Base-by-base conservation (phyloP, 2,888 invertebrate species). In the Ephialtes manifestator region DNA sequence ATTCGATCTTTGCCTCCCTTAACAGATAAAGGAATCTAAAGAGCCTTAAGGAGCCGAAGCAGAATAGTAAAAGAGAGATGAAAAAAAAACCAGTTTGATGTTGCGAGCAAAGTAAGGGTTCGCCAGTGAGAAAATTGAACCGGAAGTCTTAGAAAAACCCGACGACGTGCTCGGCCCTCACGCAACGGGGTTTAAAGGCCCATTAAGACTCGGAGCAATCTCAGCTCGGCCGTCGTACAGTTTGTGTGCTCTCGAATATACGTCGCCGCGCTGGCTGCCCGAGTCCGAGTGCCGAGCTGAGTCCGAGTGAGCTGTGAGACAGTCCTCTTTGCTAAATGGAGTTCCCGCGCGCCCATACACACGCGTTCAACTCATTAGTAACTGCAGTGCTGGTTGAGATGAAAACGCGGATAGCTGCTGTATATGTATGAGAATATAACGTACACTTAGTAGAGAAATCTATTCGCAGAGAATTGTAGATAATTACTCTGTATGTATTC, bases 101-200 rank as follows among this genome's bases (percentile, higher is more conserved):
- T 18, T 2, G 58, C 43, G 39, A 20, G 46, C 18, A 10, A 39
- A 87, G 24, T 24, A 85, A 81, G 74, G 78, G 86, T 78, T 85
- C 71, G 85, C 89, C 88, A 91, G 90, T 89, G 88, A 88, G 89
- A 90, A 91, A 92, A 91, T 92, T 89, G 89, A 91, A 90, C 90
- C 92, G 92, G 92, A 92, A 92, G 90, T 91, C 90, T 90, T 87
- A 72, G 72, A 60, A 74, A 46, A 46, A 58, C 46, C 18, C 28
- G 10, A 31, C n/a, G 28, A 1, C 18, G 46, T 24, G 58, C 48
- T 55, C 65, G 65, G 76, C 68, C 68, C 77, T 77, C 67, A 72
- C 72, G 31, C 68, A 81, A 84, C 90, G 86, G 86, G 88, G 90
- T 91, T 91, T 91, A 90, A 91, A 91, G 91, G 90, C 91, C 91